Evolutionary conservation across 2,797 vertebrate genomes (phyloP), one percentile per base, ranked within the genome.

Genomic region (Remorina albescens): DNA sequence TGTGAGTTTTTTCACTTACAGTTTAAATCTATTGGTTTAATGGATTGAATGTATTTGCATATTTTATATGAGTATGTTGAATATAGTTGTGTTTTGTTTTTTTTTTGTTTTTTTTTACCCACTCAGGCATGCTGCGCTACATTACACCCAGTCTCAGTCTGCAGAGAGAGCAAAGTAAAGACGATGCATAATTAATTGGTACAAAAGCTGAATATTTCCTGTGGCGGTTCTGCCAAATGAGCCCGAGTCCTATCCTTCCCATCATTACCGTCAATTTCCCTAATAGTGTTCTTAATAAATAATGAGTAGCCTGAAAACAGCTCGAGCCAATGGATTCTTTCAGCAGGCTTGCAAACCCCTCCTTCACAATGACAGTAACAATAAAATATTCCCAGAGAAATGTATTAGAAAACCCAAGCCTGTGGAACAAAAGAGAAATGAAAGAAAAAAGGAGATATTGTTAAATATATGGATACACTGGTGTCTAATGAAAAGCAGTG

Each of bases 231-330:
- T 80, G 76, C 76, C 67, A 86, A 90, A 89, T 88, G 85, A 89
- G 89, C 78, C 76, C 53, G 69, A 63, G 69, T 78, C 55, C 69
- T 60, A 65, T 81, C 84, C 78, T 64, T 80, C 84, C 87, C 71
- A 82, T 88, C 88, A 83, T 91, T 86, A 84, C 78, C 53, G 68
- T 87, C 90, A 91, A 81, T 92, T 88, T 58, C 75, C 78, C 79
- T 90, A 89, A 91, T 88, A 83, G 81, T 67, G 77, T 88, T 65
- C 71, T 90, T 83, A 92, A 92, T 92, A 92, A 91, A 56, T 91
- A 86, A 91, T 89, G 89, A 89, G 75, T 30, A 65, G 53, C 74
- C 67, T 80, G 72, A 78, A 73, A 73, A 83, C 83, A 77, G 76
- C 60, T 56, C 47, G 16, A 60, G 60, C 64, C 78, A 80, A 71